These are phyloP conservation scores for Anorthoa munda DNA, from an alignment of 2,888 invertebrate species.

Conservation along the genomic window DNA sequence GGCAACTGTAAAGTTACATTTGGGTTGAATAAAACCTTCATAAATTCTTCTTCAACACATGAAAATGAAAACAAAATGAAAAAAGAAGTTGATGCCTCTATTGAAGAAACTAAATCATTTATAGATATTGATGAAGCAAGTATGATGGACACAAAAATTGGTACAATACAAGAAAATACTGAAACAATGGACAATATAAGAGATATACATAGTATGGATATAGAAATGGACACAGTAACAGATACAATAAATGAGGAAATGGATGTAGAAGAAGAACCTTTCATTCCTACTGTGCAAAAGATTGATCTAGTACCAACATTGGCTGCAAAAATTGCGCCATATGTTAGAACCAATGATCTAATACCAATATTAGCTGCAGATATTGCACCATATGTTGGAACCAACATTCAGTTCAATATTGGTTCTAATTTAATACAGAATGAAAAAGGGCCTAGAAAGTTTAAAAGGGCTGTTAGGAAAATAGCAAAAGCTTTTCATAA, in stretches of 20 bases:
- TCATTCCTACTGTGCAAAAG: not conserved
- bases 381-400: conserved; percentile 25
- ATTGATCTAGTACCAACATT: conserved; percentile 4
- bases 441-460: conserved; percentile 25
- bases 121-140: conserved; percentile 21
- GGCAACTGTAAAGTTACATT: conserved; percentile 59
- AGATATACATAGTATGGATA: conserved; percentile 48
- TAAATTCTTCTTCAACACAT: not conserved
- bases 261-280: conserved; percentile 68
- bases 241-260: conserved; percentile 62
- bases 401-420: conserved; percentile 69
- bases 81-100: not conserved
- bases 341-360: conserved; percentile 30
- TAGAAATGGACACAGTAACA: conserved; percentile 25
- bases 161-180: conserved; percentile 15
- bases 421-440: conserved; percentile 55
- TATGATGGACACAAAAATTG: conserved; percentile 20
- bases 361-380: conserved; percentile 9
- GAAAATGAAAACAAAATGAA: conserved; percentile 1
- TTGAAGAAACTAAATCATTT: not conserved
- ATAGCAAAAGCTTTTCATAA: conserved; percentile 67
- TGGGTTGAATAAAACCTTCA: conserved; percentile 44
- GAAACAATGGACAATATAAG: conserved; percentile 39
- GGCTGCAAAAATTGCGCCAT: conserved; percentile 16
- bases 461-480: conserved; percentile 63